Evolutionary conservation across 2,888 invertebrate species (phyloP).

Genomic region (Tricholauxania praeusta): DNA sequence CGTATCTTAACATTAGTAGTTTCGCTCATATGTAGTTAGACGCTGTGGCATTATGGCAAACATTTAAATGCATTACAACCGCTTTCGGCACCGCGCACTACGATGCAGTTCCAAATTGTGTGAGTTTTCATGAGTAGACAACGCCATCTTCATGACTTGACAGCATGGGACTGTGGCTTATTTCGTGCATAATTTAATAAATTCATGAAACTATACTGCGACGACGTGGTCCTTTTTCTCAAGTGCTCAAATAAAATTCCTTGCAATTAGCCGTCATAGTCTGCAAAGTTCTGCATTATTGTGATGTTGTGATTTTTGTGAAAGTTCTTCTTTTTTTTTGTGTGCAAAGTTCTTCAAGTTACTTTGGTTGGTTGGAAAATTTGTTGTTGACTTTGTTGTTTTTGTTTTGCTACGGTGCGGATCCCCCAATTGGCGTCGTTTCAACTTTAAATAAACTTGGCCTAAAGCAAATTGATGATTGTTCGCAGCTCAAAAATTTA

Average conservation of each 20-base stretch:
- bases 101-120: not conserved
- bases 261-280: constrained; percentile 40
- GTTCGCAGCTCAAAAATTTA: constrained; percentile 13
- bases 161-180: no score
- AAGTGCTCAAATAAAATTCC: constrained; percentile 39
- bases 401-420: not conserved
- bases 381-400: not conserved
- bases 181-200: no score
- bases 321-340: not conserved
- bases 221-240: no score
- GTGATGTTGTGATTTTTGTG: constrained; percentile 21
- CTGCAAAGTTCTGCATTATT: constrained; percentile 42
- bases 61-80: constrained; percentile 34
- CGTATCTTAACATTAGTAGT: no score
- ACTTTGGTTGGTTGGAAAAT: not conserved
- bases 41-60: not conserved
- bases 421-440: constrained; percentile 11
- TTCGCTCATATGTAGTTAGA: not conserved
- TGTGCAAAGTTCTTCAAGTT: not conserved
- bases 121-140: not conserved
- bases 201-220: no score
- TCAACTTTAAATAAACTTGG: constrained; percentile 24
- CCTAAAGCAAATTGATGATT: constrained; percentile 25
- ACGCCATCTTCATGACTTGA: no score
- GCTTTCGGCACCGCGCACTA: constrained; percentile 32